phyloP scores from a whole-genome alignment of 2,888 invertebrate species.

The Reticulitermes lucifugus region DNA sequence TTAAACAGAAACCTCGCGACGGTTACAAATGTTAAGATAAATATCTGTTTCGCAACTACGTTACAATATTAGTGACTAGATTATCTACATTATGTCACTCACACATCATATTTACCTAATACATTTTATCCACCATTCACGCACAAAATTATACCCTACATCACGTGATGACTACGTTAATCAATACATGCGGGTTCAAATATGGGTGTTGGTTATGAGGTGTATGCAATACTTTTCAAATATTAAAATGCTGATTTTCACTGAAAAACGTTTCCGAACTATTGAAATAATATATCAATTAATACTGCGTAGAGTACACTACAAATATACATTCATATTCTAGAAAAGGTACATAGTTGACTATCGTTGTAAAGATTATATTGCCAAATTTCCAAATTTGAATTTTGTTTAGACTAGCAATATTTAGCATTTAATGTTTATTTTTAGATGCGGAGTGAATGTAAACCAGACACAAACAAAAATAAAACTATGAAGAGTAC shows the following conservation, averaged over 20 bases:
- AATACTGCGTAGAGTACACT: too few species aligned
- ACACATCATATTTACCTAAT: constrained; percentile 30
- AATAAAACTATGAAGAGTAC: background rate
- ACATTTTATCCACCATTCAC: constrained; percentile 22
- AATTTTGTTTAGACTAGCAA: background rate
- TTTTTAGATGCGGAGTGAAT: background rate
- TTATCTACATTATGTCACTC: background rate
- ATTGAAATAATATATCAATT: background rate
- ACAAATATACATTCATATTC: background rate
- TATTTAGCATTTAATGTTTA: background rate
- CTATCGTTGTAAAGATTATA: background rate
- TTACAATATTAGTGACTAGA: background rate
- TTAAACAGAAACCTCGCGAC: background rate
- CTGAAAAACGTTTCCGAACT: background rate
- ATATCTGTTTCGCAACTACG: background rate
- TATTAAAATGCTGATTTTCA: background rate
- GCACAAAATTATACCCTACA: constrained; percentile 3
- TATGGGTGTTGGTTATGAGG: constrained; percentile 10
- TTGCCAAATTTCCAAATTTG: constrained; percentile 22
- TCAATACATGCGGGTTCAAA: background rate
- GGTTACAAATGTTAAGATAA: background rate
- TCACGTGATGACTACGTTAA: constrained; percentile 36
- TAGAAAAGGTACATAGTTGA: background rate
- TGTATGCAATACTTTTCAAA: background rate
- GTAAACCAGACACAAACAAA: background rate